Evolutionary conservation across 2,888 invertebrate genomes (phyloP), one percentile per base, ranked within the genome.

Genomic region (Flabesymbios commensalis): DNA sequence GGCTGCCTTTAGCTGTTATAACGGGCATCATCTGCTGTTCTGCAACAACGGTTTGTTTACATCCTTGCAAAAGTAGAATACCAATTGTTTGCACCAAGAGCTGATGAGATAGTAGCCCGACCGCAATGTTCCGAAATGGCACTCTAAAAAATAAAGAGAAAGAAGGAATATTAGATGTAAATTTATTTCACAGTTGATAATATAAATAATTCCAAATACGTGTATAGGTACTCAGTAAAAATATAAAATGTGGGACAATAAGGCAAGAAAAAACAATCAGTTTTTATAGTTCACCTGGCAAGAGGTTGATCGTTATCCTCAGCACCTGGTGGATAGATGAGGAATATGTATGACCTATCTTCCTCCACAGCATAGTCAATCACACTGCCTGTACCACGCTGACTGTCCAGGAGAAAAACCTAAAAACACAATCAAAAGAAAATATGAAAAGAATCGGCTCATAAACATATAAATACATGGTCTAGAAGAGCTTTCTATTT

Each of bases 41-140:
- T n/a, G 43, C 26, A 10, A 61, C 39, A 7, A 64, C 64, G 55
- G 56, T 55, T 48, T 63, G 51, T 17, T 86, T 85, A 1, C 87
- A 86, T 2, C 90, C 89, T 75, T 93, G 92, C 42, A 95, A 87
- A 22, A 96, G 85, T 19, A 95, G 86, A 73, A 90, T 91, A 2
- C 93, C 94, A 63, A 95, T 89, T 57, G 94, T 90, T 84, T 95
- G 95, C 33, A 95, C 86, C 56, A 95, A 85, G 87, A 95, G 91
- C 84, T 95, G 94, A 81, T 95, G 94, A 3, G 94, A 93, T 69
- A 95, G 81, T 61, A 96, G 87, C 1, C 94, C 93, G 2, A 95
- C 91, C 0, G 95, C 90, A 55, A 96, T 83, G 69, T 90, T 92
- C 75, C 91, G 88, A 75, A 94, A 91, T 2, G 94, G 93, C 65